Evolutionary conservation across 2,797 vertebrate species (phyloP).

Genomic region (Mormyrops boulengeri): DNA sequence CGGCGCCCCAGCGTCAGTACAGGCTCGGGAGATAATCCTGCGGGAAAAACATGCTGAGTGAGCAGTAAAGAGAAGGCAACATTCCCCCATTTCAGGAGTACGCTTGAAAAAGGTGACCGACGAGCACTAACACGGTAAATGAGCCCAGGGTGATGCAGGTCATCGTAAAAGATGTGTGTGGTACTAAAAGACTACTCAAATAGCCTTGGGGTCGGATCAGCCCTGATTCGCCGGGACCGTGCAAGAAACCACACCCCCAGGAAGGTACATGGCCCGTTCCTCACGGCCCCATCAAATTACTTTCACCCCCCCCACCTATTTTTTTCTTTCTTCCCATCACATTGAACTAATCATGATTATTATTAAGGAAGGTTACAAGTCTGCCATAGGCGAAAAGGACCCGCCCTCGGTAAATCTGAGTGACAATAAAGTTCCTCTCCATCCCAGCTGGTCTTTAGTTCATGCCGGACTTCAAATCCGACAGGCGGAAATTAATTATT

Average conservation of each 20-base stretch:
- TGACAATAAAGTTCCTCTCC: not conserved
- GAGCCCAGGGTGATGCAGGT: not conserved
- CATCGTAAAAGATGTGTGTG: not conserved
- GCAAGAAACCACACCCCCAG: not conserved
- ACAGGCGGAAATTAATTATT: conserved; percentile 17
- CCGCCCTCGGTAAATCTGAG: not conserved
- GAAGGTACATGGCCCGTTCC: not conserved
- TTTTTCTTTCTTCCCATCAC: not conserved
- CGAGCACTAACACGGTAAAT: not conserved
- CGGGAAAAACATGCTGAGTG: not conserved
- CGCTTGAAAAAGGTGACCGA: not conserved
- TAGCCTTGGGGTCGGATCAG: not conserved
- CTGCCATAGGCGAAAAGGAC: not conserved
- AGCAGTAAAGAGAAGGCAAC: not conserved
- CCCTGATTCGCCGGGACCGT: not conserved
- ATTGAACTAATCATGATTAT: not conserved
- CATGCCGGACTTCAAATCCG: conserved; percentile 1
- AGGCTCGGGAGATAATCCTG: not conserved
- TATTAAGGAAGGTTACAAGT: conserved; percentile 8
- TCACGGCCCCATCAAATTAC: not conserved
- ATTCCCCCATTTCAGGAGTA: not conserved
- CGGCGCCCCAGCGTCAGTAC: not conserved
- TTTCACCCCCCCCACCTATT: not conserved
- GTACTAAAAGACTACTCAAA: not conserved
- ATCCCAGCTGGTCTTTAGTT: conserved; percentile 22